Evolutionary conservation across 2,888 invertebrate genomes (phyloP).

Genomic region (Masnerella sp.): DNA sequence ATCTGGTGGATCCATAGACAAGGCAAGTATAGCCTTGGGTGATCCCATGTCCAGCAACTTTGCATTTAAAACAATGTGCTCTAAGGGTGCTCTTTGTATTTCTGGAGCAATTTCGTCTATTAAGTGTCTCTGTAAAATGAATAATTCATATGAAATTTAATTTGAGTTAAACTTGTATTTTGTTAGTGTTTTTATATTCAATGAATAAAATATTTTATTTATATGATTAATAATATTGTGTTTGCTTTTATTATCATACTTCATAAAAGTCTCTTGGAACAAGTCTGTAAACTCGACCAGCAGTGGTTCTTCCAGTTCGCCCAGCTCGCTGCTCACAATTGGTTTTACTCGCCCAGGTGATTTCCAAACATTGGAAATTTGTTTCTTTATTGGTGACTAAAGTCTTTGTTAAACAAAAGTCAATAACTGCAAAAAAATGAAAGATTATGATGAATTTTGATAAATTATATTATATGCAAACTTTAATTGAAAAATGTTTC

Average conservation of each 20-base stretch:
- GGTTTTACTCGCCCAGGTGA: constrained; percentile 93
- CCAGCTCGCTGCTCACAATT: constrained; percentile 95
- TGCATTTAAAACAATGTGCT: constrained; percentile 87
- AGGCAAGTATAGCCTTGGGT: constrained; percentile 88
- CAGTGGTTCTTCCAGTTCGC: constrained; percentile 91
- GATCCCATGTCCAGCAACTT: constrained; percentile 90
- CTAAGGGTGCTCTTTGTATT: constrained; percentile 89
- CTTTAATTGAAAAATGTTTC: too few species aligned
- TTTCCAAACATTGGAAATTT: constrained; percentile 87
- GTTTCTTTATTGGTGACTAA: constrained; percentile 87
- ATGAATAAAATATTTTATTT: too few species aligned
- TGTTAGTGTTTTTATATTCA: too few species aligned
- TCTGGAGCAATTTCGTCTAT: constrained; percentile 82
- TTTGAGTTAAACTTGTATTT: too few species aligned
- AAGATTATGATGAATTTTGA: too few species aligned
- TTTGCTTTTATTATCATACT: constrained; percentile 63
- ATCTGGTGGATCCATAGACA: constrained; percentile 93
- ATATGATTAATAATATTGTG: too few species aligned
- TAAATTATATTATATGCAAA: too few species aligned
- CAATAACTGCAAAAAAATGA: constrained; percentile 85
- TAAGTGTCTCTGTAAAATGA: constrained; percentile 24
- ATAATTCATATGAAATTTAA: too few species aligned
- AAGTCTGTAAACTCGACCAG: constrained; percentile 91
- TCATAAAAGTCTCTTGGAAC: constrained; percentile 84
- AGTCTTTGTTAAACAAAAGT: constrained; percentile 94